A percentile compares a stretch with the other conserved stretches of the same genome.
These are phyloP conservation scores for Chanos chanos DNA, from an alignment of 2,797 vertebrate species.

Conservation along the genomic window DNA sequence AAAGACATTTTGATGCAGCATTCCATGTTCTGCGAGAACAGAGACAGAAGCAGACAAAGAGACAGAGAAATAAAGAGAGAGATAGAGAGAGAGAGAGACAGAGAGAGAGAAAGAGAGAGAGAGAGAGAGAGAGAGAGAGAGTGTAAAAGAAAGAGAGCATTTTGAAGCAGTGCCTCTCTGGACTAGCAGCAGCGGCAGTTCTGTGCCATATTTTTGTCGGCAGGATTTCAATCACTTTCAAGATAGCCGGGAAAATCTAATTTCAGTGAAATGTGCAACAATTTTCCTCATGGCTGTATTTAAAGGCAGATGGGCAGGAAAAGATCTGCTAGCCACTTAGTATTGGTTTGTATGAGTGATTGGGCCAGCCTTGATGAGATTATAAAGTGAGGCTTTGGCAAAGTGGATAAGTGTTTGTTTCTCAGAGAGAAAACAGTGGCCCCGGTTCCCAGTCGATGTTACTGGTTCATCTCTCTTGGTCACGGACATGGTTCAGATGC, in stretches of 20 bases:
- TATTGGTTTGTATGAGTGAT: conserved; percentile 74
- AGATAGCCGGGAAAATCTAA: conserved; percentile 67
- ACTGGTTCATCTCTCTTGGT: too few relatives aligned
- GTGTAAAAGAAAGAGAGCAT: too few relatives aligned
- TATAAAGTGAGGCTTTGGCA: conserved; percentile 60
- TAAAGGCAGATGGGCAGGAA: conserved; percentile 63
- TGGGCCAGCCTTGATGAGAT: conserved; percentile 62
- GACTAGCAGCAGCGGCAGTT: too few relatives aligned
- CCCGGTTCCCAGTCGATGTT: conserved; percentile 7
- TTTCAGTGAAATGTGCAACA: conserved; percentile 72
- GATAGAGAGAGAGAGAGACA: too few relatives aligned
- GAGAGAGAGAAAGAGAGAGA: too few relatives aligned
- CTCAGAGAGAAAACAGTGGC: conserved; percentile 21
- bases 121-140: too few relatives aligned
- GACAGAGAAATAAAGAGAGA: too few relatives aligned
- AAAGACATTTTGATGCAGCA: too few relatives aligned
- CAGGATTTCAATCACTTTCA: conserved; percentile 65
- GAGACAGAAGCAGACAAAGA: too few relatives aligned
- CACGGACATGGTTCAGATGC: too few relatives aligned
- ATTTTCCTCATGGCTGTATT: conserved; percentile 60
- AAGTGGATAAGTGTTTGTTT: conserved; percentile 53
- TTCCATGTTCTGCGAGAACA: too few relatives aligned
- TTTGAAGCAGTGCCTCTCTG: too few relatives aligned
- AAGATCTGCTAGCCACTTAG: conserved; percentile 69
- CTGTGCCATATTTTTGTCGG: conserved; percentile 48